Evolutionary conservation across 2,113 vertebrate species (phyloP).

Genomic region (Forbesichthys agassizii): DNA sequence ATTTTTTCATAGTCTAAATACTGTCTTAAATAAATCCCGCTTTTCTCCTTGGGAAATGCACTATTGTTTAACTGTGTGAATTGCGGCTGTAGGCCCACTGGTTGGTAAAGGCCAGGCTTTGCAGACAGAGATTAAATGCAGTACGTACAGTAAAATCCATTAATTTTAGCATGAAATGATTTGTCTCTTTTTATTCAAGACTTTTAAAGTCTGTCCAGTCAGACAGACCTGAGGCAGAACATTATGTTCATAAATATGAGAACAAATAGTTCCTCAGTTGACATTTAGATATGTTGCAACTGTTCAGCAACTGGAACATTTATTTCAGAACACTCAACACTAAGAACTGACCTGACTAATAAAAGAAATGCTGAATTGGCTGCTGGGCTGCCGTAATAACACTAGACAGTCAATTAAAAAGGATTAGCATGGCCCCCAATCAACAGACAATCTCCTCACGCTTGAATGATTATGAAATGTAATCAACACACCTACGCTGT

Average conservation of each 20-base stretch:
- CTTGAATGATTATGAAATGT: conserved; percentile 60
- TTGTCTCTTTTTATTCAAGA: no score
- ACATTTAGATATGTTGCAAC: not conserved
- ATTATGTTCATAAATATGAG: not conserved
- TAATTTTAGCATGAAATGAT: no score
- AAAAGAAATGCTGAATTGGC: conserved; percentile 64
- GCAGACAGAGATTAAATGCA: no score
- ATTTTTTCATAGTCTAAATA: no score
- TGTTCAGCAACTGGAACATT: not conserved
- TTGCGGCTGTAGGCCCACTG: no score
- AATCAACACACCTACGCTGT: no score
- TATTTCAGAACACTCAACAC: not conserved
- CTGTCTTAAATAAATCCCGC: no score
- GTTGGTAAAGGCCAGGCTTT: no score
- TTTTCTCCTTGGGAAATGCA: no score
- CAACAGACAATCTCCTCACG: conserved; percentile 64
- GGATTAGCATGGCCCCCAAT: conserved; percentile 69
- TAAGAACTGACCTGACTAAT: conserved; percentile 53
- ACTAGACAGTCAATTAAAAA: conserved; percentile 70
- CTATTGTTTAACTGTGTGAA: no score
- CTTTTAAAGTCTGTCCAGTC: no score
- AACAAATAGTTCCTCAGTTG: not conserved
- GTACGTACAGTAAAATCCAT: no score
- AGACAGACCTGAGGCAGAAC: not conserved
- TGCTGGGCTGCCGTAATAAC: conserved; percentile 66